These are phyloP conservation scores for Heliothis peltigera DNA, from an alignment of 2,888 invertebrate genomes.

Conservation along the genomic window DNA sequence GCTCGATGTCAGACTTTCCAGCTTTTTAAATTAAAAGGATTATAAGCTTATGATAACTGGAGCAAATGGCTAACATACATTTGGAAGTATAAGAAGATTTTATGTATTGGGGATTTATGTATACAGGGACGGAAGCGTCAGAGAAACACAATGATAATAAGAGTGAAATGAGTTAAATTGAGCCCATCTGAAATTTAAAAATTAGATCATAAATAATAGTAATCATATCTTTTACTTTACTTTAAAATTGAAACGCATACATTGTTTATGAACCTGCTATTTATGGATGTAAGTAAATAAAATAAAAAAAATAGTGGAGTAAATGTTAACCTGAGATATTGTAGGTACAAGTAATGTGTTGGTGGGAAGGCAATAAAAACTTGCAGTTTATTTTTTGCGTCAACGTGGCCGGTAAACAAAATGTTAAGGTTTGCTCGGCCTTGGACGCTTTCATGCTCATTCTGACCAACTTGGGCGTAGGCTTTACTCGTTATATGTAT, in stretches of 20 bases:
- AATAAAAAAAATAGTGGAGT: slow-evolving; percentile 27
- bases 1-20: no score
- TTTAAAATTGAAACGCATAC: neutral
- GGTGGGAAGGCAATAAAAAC: slow-evolving; percentile 62
- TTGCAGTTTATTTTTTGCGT: slow-evolving; percentile 71
- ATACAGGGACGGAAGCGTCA: no score
- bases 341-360: slow-evolving; percentile 31
- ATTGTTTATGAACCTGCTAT: slow-evolving; percentile 15
- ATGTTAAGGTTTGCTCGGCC: slow-evolving; percentile 83
- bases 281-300: slow-evolving; percentile 18
- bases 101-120: no score
- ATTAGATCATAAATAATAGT: neutral
- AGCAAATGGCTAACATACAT: no score
- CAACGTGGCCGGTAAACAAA: slow-evolving; percentile 71
- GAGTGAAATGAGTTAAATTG: no score
- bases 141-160: no score
- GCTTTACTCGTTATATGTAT: slow-evolving; percentile 52
- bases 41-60: no score
- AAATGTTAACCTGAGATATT: slow-evolving; percentile 47
- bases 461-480: slow-evolving; percentile 73
- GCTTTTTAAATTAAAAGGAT: no score
- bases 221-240: neutral
- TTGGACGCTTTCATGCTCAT: slow-evolving; percentile 81
- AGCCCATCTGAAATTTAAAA: no score
- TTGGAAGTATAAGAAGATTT: no score